These are phyloP conservation scores for Haliclona indistincta DNA, from an alignment of 37 sponge, comb jelly and placozoan species.

Conservation along the genomic window DNA sequence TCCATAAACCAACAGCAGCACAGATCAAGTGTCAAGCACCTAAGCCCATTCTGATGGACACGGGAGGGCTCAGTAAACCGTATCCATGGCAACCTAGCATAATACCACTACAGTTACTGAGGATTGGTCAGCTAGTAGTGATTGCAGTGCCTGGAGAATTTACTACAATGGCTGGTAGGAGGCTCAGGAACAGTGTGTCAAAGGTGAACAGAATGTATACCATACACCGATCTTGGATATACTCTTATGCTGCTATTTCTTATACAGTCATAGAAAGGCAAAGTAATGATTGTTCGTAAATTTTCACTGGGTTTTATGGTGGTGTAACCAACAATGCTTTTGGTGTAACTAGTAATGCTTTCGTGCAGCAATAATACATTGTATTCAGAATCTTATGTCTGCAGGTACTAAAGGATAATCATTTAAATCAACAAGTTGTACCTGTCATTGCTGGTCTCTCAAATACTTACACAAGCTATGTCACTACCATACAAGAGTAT, in stretches of 20 bases:
- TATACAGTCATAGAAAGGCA: too few species aligned
- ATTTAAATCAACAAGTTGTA: too few species aligned
- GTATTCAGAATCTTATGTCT: too few species aligned
- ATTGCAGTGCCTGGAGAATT: slow-evolving; percentile 92
- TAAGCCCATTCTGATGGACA: slow-evolving; percentile 95
- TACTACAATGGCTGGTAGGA: slow-evolving; percentile 93
- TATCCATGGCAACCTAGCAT: slow-evolving; percentile 86
- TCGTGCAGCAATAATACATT: too few species aligned
- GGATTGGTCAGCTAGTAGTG: slow-evolving; percentile 81
- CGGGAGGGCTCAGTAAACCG: slow-evolving; percentile 66
- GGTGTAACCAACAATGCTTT: too few species aligned
- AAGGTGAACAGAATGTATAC: slow-evolving; percentile 12
- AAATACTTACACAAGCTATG: slow-evolving; percentile 88
- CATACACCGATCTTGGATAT: neutral
- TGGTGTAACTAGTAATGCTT: too few species aligned
- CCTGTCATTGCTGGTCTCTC: slow-evolving; percentile 95
- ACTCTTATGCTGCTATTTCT: too few species aligned
- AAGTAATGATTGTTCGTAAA: too few species aligned
- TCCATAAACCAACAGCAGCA: slow-evolving; percentile 64
- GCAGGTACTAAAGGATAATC: too few species aligned
- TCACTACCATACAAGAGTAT: slow-evolving; percentile 89
- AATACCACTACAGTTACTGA: slow-evolving; percentile 75
- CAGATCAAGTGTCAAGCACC: slow-evolving; percentile 88
- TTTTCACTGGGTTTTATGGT: too few species aligned
- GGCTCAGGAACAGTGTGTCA: slow-evolving; percentile 72